Percentiles rank a stretch among this genome's conserved stretches.
Conservation (phyloP, 2,888 invertebrate species). For the Graphium colonna region DNA sequence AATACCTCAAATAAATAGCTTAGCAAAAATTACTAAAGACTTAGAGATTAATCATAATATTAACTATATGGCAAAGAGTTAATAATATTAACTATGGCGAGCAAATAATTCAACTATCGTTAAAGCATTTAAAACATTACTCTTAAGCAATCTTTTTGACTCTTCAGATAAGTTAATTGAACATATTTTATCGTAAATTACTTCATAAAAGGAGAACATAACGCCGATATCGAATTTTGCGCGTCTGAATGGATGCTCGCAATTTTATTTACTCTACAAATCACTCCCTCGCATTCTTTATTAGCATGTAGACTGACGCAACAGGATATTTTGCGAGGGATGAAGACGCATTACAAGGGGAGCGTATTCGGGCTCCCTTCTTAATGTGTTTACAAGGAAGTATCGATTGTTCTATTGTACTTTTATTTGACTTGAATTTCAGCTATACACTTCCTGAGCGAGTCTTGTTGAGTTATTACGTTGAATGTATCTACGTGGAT, state of each 20-base stretch:
- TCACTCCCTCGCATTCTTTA: constrained; percentile 67
- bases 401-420: constrained; percentile 77
- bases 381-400: constrained; percentile 78
- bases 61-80: no score
- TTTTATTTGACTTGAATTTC: constrained; percentile 77
- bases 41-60: no score
- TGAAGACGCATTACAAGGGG: constrained; percentile 61
- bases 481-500: constrained; percentile 16
- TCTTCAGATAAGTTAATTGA: no score
- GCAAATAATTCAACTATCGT: no score
- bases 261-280: constrained; percentile 53
- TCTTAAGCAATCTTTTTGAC: no score
- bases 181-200: no score
- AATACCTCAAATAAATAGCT: no score
- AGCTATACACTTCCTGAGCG: constrained; percentile 47
- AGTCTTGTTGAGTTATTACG: constrained; percentile 39
- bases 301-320: constrained; percentile 72
- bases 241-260: constrained; percentile 32
- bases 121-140: no score
- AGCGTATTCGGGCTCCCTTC: constrained; percentile 46
- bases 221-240: constrained; percentile 17
- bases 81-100: no score
- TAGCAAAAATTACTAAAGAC: no score
- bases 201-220: not conserved
- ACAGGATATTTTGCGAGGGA: constrained; percentile 72